Conservation (phyloP, 2,797 vertebrate species). For the Muscicapa striata region DNA sequence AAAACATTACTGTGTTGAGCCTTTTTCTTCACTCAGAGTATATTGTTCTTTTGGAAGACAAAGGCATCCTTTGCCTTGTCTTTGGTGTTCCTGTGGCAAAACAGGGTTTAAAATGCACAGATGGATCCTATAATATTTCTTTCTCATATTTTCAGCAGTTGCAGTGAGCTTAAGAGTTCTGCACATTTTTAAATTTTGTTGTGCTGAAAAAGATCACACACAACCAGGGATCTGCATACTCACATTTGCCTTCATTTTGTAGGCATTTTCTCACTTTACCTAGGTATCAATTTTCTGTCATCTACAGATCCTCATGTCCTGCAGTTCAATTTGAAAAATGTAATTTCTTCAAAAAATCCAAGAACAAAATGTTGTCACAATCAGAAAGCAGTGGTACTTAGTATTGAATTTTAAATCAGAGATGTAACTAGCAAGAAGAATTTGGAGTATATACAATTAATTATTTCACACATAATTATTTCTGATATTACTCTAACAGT, state of each 20-base stretch:
- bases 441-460: not conserved
- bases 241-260: not conserved
- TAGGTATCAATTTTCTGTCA: not conserved
- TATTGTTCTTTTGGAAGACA: not conserved
- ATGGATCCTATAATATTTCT: not conserved
- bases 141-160: not conserved
- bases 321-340: conserved; percentile 7
- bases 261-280: not conserved
- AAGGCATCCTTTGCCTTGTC: not conserved
- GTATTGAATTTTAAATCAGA: conserved; percentile 53
- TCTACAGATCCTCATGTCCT: not conserved
- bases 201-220: not conserved
- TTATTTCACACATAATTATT: conserved; percentile 44
- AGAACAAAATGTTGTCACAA: not conserved
- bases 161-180: not conserved
- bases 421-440: not conserved
- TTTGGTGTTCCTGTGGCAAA: not conserved
- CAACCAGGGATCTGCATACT: not conserved
- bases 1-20: not conserved
- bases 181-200: not conserved
- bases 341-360: conserved; percentile 40
- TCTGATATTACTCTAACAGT: conserved; percentile 11
- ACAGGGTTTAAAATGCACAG: not conserved
- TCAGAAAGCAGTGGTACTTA: conserved; percentile 15
- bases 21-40: not conserved